Evolutionary conservation across 1,140 invertebrate species (phyloP).

Genomic region (Philopotamus ludificatus): DNA sequence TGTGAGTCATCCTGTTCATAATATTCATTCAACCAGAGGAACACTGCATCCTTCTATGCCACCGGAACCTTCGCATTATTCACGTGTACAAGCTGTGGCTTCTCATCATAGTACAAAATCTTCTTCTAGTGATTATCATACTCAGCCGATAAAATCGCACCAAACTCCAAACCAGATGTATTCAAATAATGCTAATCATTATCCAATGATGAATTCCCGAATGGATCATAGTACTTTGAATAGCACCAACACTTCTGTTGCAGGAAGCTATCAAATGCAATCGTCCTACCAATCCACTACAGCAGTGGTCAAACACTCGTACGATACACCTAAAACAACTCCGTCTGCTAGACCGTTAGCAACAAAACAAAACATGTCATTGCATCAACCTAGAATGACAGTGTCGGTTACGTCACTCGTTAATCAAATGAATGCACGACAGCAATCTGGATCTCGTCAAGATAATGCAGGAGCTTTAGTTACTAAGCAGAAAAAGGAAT

Average conservation of each 20-base stretch:
- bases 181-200: conserved; percentile 8
- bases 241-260: conserved; percentile 1
- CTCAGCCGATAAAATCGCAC: conserved; percentile 25
- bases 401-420: conserved; percentile 54
- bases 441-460: conserved; percentile 17
- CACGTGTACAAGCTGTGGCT: conserved; percentile 20
- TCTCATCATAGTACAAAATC: conserved; percentile 20
- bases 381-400: conserved; percentile 51
- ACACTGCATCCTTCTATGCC: background rate
- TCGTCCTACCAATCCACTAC: conserved; percentile 45
- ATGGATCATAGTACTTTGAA: background rate
- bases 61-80: conserved; percentile 20
- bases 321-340: conserved; percentile 46
- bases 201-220: conserved; percentile 5
- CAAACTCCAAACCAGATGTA: conserved; percentile 4
- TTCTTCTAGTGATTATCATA: conserved; percentile 23
- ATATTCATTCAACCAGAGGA: background rate
- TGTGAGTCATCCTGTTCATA: too few relatives aligned
- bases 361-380: conserved; percentile 47
- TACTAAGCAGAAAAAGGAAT: conserved; percentile 62
- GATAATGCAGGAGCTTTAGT: conserved; percentile 12
- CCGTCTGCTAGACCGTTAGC: conserved; percentile 2
- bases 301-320: conserved; percentile 45
- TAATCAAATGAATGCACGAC: conserved; percentile 54
- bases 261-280: conserved; percentile 19